Evolutionary conservation across 2,888 invertebrate species (phyloP).

Genomic region (Entomobrya multifasciata): DNA sequence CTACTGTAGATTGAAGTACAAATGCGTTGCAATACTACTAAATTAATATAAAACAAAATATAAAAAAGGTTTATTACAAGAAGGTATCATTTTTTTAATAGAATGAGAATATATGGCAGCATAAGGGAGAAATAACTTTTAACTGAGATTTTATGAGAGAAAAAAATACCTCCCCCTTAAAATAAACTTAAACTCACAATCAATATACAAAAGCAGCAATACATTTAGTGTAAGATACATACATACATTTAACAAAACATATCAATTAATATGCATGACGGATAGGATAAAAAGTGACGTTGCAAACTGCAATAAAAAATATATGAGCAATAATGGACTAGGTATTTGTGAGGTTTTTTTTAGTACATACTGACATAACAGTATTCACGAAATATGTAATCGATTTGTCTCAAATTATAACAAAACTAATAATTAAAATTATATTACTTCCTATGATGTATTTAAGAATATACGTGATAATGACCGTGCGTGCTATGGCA

Average conservation of each 20-base stretch:
- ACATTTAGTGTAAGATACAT: not conserved
- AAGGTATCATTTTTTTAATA: not conserved
- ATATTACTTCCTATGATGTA: too few species aligned
- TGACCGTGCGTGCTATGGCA: too few species aligned
- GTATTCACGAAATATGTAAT: conserved; percentile 52
- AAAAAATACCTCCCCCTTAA: too few species aligned
- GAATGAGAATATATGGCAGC: not conserved
- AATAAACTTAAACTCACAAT: too few species aligned
- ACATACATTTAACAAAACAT: not conserved
- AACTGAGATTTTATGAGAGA: too few species aligned
- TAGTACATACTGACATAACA: conserved; percentile 10
- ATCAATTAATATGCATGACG: not conserved
- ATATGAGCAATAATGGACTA: not conserved
- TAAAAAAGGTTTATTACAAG: not conserved
- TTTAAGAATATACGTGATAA: too few species aligned
- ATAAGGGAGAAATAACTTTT: too few species aligned
- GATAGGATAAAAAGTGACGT: not conserved
- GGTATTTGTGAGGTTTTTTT: not conserved
- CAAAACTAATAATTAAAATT: not conserved
- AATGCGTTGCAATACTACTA: conserved; percentile 68
- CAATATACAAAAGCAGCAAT: too few species aligned
- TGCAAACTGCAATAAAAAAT: not conserved
- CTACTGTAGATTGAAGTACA: conserved; percentile 69
- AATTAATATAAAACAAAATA: conserved; percentile 7
- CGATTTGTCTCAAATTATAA: conserved; percentile 41